Evolutionary conservation across 2,797 vertebrate species (phyloP).

Genomic region (Acomys russatus): DNA sequence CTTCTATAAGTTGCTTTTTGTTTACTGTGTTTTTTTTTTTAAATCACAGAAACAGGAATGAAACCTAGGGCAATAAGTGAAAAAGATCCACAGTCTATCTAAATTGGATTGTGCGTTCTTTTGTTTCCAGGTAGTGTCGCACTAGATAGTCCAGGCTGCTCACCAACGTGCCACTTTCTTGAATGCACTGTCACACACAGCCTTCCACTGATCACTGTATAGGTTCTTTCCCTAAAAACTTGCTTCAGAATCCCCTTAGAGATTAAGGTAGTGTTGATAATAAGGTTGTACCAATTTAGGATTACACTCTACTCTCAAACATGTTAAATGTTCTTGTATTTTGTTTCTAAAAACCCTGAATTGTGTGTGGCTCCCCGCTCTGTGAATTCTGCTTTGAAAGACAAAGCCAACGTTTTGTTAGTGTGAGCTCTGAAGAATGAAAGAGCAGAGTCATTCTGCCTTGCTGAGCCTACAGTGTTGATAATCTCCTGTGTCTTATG

Average conservation of each 20-base stretch:
- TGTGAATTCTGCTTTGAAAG: constrained; percentile 42
- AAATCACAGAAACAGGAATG: neutral
- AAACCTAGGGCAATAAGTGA: neutral
- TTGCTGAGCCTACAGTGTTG: constrained; percentile 56
- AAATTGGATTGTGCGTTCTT: neutral
- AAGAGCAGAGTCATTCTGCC: constrained; percentile 31
- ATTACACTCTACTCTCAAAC: neutral
- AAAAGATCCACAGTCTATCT: neutral
- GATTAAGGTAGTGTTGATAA: neutral
- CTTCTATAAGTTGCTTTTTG: neutral
- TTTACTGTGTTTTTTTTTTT: neutral
- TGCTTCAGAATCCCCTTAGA: neutral
- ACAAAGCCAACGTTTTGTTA: neutral
- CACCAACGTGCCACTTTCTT: neutral
- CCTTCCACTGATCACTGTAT: neutral
- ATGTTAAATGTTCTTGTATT: neutral
- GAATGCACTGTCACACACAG: neutral
- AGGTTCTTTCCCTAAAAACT: neutral
- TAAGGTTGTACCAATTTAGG: neutral
- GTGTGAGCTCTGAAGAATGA: constrained; percentile 54
- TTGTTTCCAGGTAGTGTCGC: neutral
- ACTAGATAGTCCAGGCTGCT: neutral
- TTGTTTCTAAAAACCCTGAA: neutral
- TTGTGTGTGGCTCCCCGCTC: neutral
- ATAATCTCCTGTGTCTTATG: constrained; percentile 65